Base-by-base conservation (phyloP, 2,888 invertebrate species). In the Coelogynopora nodosa region DNA sequence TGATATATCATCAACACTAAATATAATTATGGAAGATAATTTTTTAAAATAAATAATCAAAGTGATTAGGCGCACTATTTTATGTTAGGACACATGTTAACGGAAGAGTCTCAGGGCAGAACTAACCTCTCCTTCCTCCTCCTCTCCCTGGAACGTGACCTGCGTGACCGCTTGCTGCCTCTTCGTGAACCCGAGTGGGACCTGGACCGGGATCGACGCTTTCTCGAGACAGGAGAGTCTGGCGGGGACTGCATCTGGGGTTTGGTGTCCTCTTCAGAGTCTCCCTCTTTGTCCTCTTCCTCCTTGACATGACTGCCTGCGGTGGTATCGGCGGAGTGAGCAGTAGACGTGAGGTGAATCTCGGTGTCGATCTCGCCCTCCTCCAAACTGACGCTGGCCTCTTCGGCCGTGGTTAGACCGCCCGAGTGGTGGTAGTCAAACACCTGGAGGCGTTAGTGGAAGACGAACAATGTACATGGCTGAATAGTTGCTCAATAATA, bases 121-220 rank as follows among this genome's bases (percentile, higher is more conserved):
- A 86, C 81, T 80, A 23, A 30, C 86, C 81, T 87, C 67, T 87
- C 87, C 30, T 67, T 27, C 67, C 86, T 74, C 5, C 92, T 90
- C 29, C 91, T 89, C 82, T 90, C 90, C 86, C 90, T 90, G 82
- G 88, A 89, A 67, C 89, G 85, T 18, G 89, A 89, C 5, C 89
- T 87, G 29, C 89, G 86, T 31, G 89, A 88, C 5, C 80, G 67
- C n/a, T 31, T 82, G 87, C 84, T 31, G 31, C 28, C 31, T 49
- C 26, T 67, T 67, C 31, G 31, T 31, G 18, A 31, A 27, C 67
- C 13, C 84, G 30, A 86, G 0, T 13, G 10, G 0, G 82, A 87
- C 31, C 81, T 67, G 67, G n/a, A 86, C 1, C 67, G 30, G 5
- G 89, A 90, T 90, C 90, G 89, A 18, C 91, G 91, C 74, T 91